These are phyloP conservation scores for Platichthys flesus DNA, from an alignment of 2,113 vertebrate species.

Conservation along the genomic window DNA sequence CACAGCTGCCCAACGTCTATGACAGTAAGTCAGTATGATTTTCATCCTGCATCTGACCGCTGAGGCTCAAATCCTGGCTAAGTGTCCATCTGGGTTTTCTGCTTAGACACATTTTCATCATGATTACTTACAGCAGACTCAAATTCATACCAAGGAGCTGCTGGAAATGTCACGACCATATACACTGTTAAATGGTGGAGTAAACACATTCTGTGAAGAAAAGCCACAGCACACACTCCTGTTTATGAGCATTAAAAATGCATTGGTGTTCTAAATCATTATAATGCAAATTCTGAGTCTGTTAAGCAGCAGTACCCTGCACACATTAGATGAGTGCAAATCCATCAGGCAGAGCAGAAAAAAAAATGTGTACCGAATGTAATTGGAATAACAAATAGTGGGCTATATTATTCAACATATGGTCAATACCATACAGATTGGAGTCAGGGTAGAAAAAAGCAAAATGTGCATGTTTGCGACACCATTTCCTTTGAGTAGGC, in stretches of 20 bases:
- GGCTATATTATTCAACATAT: constrained; percentile 74
- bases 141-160: constrained; percentile 41
- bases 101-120: constrained; percentile 50
- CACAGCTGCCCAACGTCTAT: constrained; percentile 3
- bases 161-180: constrained; percentile 41
- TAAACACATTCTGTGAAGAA: constrained; percentile 57
- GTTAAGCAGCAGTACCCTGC: constrained; percentile 71
- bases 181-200: constrained; percentile 50
- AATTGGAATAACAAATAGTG: constrained; percentile 79
- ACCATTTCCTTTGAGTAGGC: constrained; percentile 62
- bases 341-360: constrained; percentile 72
- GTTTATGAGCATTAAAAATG: constrained; percentile 80
- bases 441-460: constrained; percentile 51
- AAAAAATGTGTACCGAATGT: constrained; percentile 67
- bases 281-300: constrained; percentile 78
- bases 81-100: constrained; percentile 46
- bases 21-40: constrained; percentile 17
- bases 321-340: constrained; percentile 75
- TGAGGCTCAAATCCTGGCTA: constrained; percentile 14
- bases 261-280: constrained; percentile 77
- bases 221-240: constrained; percentile 55
- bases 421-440: constrained; percentile 72
- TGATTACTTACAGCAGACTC: constrained; percentile 51
- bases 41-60: constrained; percentile 12
- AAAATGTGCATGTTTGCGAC: constrained; percentile 66